These are phyloP conservation scores for Orchestia grillus DNA, from an alignment of 1,140 invertebrate species.

Conservation along the genomic window DNA sequence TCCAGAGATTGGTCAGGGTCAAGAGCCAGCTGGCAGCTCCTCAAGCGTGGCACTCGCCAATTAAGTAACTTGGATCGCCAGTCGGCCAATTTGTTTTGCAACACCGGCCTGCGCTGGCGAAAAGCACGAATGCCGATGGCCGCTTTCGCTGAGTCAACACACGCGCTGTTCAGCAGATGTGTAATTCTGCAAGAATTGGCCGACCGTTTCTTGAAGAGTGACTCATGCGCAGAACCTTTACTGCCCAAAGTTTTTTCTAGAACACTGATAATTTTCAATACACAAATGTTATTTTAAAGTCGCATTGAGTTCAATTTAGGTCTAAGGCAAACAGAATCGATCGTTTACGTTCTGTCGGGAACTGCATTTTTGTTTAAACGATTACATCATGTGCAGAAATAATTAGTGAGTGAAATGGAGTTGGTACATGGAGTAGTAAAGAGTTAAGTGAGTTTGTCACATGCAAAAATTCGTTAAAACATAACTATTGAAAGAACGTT, in stretches of 20 bases:
- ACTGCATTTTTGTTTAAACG: no score
- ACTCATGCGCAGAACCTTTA: not conserved
- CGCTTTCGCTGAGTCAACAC: conserved; percentile 5
- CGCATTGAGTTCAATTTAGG: no score
- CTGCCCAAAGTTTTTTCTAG: no score
- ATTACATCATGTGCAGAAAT: no score
- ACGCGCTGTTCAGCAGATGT: not conserved
- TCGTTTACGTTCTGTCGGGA: no score
- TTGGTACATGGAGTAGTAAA: no score
- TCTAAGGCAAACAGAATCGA: no score
- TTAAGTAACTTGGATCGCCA: not conserved
- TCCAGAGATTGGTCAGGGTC: no score
- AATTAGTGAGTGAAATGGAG: no score
- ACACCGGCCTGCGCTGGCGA: not conserved
- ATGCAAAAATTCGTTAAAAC: not conserved
- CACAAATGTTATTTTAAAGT: no score
- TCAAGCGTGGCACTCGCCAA: conserved; percentile 4
- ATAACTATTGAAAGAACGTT: not conserved
- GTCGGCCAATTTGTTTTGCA: not conserved
- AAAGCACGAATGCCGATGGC: not conserved
- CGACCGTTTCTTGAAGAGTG: not conserved
- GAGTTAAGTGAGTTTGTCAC: not conserved
- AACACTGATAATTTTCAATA: no score
- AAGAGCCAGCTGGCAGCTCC: not conserved
- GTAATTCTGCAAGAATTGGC: not conserved